Conservation (phyloP, 2,113 vertebrate genomes). For the Cheirogaleus medius region DNA sequence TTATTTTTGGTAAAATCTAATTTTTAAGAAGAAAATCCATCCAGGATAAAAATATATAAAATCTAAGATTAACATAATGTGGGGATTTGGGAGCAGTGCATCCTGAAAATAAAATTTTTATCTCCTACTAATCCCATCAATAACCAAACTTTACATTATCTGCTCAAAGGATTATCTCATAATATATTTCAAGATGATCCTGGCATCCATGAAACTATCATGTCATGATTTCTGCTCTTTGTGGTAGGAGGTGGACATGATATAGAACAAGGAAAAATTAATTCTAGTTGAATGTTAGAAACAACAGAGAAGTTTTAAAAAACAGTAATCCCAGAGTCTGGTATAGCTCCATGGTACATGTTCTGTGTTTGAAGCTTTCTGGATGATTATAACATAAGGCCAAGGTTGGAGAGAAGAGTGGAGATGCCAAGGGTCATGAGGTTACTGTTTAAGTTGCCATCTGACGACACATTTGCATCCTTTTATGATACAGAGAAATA, state of each 20-base stretch:
- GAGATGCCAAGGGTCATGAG: not conserved
- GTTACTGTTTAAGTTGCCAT: not conserved
- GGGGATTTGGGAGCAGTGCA: not conserved
- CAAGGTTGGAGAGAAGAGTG: not conserved
- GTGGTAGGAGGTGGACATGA: not conserved
- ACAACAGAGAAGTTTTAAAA: not conserved
- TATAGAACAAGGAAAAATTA: not conserved
- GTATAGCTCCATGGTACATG: not conserved
- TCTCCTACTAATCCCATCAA: not conserved
- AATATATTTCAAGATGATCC: not conserved
- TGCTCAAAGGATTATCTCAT: not conserved
- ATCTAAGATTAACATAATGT: not conserved
- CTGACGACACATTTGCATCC: not conserved
- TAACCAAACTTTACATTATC: not conserved
- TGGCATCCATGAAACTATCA: not conserved
- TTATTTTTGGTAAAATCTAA: not conserved
- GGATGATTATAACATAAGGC: not conserved
- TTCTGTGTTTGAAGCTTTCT: not conserved
- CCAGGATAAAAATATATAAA: not conserved
- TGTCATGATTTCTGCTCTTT: not conserved
- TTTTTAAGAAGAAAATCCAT: not conserved
- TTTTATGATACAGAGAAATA: not conserved
- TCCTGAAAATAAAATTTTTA: not conserved
- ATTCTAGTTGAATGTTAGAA: not conserved
- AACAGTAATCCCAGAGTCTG: not conserved